These are phyloP conservation scores for Drosophila rellima DNA, from an alignment of 2,888 invertebrate species.

Conservation along the genomic window DNA sequence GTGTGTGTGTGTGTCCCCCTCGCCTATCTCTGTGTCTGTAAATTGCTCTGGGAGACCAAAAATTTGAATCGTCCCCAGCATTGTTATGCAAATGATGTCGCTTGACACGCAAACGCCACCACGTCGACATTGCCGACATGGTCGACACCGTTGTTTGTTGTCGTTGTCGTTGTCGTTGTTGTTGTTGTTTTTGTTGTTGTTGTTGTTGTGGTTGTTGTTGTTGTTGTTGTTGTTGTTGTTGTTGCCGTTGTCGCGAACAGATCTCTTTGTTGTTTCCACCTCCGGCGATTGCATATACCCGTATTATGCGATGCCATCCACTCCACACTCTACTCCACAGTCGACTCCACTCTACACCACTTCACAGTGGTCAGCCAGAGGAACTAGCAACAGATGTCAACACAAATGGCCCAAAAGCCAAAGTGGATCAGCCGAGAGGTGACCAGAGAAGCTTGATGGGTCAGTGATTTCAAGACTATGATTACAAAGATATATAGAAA, in stretches of 20 bases:
- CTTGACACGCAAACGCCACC: slow-evolving; percentile 84
- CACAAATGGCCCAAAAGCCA: slow-evolving; percentile 31
- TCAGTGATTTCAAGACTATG: slow-evolving; percentile 45
- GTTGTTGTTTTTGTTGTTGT: background rate
- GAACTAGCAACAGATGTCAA: slow-evolving; percentile 45
- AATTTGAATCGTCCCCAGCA: slow-evolving; percentile 83
- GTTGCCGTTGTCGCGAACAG: slow-evolving; percentile 66
- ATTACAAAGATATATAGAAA: background rate
- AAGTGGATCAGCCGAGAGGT: slow-evolving; percentile 40
- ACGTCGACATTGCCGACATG: slow-evolving; percentile 50
- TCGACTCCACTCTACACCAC: slow-evolving; percentile 14
- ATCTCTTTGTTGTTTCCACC: slow-evolving; percentile 74
- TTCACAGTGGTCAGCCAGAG: slow-evolving; percentile 26
- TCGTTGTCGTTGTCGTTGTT: slow-evolving; percentile 39
- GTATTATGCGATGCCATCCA: slow-evolving; percentile 61
- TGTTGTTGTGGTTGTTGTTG: slow-evolving; percentile 39
- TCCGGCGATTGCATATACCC: slow-evolving; percentile 63
- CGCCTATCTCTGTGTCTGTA: slow-evolving; percentile 43
- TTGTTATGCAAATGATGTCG: slow-evolving; percentile 86
- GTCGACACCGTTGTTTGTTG: slow-evolving; percentile 30
- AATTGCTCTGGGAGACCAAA: slow-evolving; percentile 80
- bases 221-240: slow-evolving; percentile 2
- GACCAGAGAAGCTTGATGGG: slow-evolving; percentile 44
- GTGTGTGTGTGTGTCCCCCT: slow-evolving; percentile 15
- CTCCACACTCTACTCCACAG: slow-evolving; percentile 24